Conservation (phyloP, 2,888 invertebrate species). For the Empis stercorea region DNA sequence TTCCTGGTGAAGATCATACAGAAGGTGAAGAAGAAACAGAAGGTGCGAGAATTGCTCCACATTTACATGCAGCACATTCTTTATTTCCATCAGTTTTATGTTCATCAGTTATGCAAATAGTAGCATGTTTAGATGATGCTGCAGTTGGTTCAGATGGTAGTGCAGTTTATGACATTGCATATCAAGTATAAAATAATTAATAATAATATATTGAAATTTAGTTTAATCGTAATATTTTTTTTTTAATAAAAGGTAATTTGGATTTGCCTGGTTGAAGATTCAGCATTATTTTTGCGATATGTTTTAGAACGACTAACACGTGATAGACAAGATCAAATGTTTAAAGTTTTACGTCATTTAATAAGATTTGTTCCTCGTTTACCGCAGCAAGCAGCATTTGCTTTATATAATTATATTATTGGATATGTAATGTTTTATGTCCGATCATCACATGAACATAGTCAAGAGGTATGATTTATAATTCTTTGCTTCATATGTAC, state of each 20-base stretch:
- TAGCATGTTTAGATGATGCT: conserved; percentile 88
- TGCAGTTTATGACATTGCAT: conserved; percentile 94
- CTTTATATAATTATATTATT: conserved; percentile 95
- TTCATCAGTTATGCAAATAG: conserved; percentile 89
- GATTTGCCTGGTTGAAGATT: conserved; percentile 96
- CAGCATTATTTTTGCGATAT: conserved; percentile 87
- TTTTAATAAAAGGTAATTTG: conserved; percentile 65
- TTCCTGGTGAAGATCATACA: conserved; percentile 68
- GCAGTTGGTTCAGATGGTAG: conserved; percentile 89
- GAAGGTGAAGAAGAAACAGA: conserved; percentile 66
- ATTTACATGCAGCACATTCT: conserved; percentile 83
- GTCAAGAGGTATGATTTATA: conserved; percentile 58
- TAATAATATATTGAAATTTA: neutral
- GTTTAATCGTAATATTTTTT: neutral
- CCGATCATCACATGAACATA: conserved; percentile 87
- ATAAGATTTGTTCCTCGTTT: conserved; percentile 85
- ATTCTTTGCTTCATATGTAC: no score
- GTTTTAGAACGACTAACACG: conserved; percentile 90
- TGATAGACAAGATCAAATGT: conserved; percentile 88
- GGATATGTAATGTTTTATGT: conserved; percentile 99
- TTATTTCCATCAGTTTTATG: conserved; percentile 95
- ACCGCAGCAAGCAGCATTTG: conserved; percentile 95
- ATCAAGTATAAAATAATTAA: conserved; percentile 50
- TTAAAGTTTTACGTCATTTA: conserved; percentile 80
- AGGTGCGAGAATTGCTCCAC: conserved; percentile 61